Percentiles rank a stretch among this genome's conserved stretches.
Conservation (phyloP, 2,113 vertebrate genomes). For the Datnioides undecimradiatus region DNA sequence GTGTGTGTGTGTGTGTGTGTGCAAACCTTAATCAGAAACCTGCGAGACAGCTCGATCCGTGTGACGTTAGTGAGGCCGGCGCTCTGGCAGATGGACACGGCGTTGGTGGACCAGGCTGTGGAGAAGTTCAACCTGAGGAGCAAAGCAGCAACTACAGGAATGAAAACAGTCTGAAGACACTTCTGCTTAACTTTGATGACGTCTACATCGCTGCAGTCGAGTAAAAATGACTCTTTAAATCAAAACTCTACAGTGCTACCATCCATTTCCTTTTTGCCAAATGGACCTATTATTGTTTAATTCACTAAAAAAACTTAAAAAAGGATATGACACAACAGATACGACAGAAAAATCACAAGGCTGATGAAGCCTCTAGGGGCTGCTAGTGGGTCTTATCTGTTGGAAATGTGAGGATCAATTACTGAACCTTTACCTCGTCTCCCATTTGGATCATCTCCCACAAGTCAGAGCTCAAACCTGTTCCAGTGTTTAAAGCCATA, state of each 20-base stretch:
- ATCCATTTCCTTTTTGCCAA: background rate
- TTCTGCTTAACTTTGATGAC: background rate
- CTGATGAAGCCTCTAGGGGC: background rate
- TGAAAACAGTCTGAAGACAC: background rate
- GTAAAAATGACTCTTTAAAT: background rate
- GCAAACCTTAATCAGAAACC: slow-evolving; percentile 88
- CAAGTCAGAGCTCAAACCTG: background rate
- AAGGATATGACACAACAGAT: background rate
- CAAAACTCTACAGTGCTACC: background rate
- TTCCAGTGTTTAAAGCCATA: background rate
- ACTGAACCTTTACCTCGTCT: background rate
- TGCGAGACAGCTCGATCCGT: slow-evolving; percentile 88
- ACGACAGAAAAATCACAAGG: background rate
- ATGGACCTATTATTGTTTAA: no score
- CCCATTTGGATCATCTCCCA: background rate
- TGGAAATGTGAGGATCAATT: background rate
- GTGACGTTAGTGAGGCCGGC: slow-evolving; percentile 84
- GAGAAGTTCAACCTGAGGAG: slow-evolving; percentile 90
- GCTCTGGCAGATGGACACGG: slow-evolving; percentile 89
- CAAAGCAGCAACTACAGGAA: background rate
- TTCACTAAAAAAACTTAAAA: no score
- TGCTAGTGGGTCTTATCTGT: background rate
- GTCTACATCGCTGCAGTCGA: rapidly evolving
- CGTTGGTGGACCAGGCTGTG: slow-evolving; percentile 90
- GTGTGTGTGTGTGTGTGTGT: background rate